Percentiles rank a stretch among this genome's conserved stretches.
These are phyloP conservation scores for Drosophila ananassae DNA, from an alignment of 1,140 invertebrate species.

Conservation along the genomic window DNA sequence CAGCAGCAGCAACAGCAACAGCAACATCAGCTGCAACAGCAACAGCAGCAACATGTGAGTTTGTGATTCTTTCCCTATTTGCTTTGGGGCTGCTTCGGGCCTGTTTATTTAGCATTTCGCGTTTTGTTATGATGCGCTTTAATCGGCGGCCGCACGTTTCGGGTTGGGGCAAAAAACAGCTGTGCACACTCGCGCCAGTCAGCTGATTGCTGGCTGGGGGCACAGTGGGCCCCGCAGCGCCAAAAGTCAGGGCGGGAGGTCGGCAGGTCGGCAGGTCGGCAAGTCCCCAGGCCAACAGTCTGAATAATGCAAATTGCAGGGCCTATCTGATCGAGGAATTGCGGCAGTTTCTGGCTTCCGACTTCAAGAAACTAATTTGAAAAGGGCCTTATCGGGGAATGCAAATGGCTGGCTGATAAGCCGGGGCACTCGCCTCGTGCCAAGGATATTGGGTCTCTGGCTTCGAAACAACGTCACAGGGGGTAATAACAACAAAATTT, in stretches of 20 bases:
- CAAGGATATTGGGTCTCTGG: slow-evolving; percentile 12
- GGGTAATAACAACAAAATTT: slow-evolving; percentile 10
- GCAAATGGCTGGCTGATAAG: slow-evolving; percentile 7
- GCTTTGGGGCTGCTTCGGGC: slow-evolving; percentile 30
- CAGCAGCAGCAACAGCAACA: slow-evolving; percentile 22
- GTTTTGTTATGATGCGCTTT: slow-evolving; percentile 35
- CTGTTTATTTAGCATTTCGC: slow-evolving; percentile 17
- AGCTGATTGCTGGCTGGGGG: slow-evolving; percentile 48
- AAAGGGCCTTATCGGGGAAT: slow-evolving; percentile 14
- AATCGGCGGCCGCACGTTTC: slow-evolving; percentile 42
- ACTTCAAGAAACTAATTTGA: slow-evolving; percentile 8
- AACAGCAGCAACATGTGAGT: slow-evolving; percentile 63
- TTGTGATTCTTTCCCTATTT: slow-evolving; percentile 46
- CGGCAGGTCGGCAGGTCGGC: too few species aligned
- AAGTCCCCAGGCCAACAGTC: not conserved
- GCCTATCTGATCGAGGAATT: not conserved
- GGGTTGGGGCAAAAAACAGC: slow-evolving; percentile 42
- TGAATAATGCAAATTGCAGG: not conserved
- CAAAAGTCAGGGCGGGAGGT: too few species aligned
- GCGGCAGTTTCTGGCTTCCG: not conserved
- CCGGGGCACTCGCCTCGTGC: not conserved
- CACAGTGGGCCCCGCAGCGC: slow-evolving; percentile 49
- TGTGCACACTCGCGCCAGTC: slow-evolving; percentile 44
- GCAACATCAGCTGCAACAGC: slow-evolving; percentile 10
- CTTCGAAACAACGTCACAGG: slow-evolving; percentile 5